A percentile compares a stretch with the other conserved stretches of the same genome.
These are phyloP conservation scores for Nannoperca obscura DNA, from an alignment of 2,797 vertebrate genomes.

Conservation along the genomic window DNA sequence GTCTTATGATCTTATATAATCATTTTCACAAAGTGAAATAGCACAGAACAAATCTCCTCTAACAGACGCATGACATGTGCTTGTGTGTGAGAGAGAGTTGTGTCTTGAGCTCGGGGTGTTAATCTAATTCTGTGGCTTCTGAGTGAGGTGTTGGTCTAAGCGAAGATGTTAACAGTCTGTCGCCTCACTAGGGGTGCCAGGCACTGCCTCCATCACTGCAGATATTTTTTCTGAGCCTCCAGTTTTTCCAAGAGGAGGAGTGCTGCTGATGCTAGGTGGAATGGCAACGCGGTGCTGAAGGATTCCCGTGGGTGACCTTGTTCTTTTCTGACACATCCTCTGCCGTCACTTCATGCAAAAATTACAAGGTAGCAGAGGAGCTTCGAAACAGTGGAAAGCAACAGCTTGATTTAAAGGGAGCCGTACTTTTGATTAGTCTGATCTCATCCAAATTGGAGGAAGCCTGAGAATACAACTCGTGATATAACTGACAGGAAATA, in stretches of 20 bases:
- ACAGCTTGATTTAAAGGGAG: conserved; percentile 31
- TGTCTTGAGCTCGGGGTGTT: conserved; percentile 59
- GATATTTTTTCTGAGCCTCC: conserved; percentile 43
- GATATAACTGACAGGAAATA: conserved; percentile 20
- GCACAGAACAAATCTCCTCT: conserved; percentile 18
- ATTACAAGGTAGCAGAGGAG: conserved; percentile 24
- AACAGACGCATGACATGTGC: conserved; percentile 51
- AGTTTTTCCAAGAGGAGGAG: conserved; percentile 16
- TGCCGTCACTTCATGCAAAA: conserved; percentile 39
- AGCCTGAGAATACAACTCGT: not conserved
- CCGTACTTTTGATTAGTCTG: conserved; percentile 13
- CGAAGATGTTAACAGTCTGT: conserved; percentile 72
- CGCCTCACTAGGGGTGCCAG: conserved; percentile 59
- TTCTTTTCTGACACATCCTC: conserved; percentile 51
- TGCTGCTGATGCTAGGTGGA: conserved; percentile 56
- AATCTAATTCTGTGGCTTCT: conserved; percentile 65
- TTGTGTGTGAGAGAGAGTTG: conserved; percentile 47
- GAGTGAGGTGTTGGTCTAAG: conserved; percentile 69
- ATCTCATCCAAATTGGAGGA: conserved; percentile 23
- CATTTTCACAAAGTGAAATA: conserved; percentile 16
- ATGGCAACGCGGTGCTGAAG: conserved; percentile 36
- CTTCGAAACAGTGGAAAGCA: conserved; percentile 11
- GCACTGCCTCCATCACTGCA: conserved; percentile 41
- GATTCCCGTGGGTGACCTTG: conserved; percentile 61
- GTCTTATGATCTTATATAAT: conserved; percentile 14